phyloP scores from a whole-genome alignment of 2,888 invertebrate genomes.

The Toxonevra muliebris region DNA sequence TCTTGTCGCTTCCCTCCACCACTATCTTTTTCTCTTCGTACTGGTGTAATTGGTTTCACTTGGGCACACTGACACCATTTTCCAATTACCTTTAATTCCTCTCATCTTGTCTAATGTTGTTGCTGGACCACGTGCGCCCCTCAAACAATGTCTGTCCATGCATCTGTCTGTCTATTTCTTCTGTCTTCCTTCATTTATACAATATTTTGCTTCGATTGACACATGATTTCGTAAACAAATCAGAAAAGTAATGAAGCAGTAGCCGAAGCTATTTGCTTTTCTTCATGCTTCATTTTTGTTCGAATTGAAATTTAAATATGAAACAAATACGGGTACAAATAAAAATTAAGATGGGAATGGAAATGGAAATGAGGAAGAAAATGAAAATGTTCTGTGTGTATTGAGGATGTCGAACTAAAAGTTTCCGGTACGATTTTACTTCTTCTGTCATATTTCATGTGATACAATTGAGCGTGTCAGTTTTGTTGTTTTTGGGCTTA shows the following conservation, averaged over 20 bases:
- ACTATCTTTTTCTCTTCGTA: neutral
- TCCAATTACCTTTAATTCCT: neutral
- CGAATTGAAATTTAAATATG: conserved; percentile 52
- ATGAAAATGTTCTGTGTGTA: conserved; percentile 26
- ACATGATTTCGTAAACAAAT: conserved; percentile 49
- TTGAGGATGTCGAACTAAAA: no score
- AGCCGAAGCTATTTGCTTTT: conserved; percentile 51
- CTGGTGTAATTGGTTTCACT: conserved; percentile 14
- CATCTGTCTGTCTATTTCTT: no score
- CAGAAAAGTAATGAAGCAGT: conserved; percentile 60
- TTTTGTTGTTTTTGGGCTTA: conserved; percentile 42
- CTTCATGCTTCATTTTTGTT: conserved; percentile 52
- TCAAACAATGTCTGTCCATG: no score
- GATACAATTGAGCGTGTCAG: conserved; percentile 58
- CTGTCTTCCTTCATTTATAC: neutral
- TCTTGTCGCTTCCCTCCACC: neutral
- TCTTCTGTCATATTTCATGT: conserved; percentile 49
- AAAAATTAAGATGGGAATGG: conserved; percentile 9
- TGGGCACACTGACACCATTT: conserved; percentile 27
- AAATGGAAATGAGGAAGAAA: conserved; percentile 16
- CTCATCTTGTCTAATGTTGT: no score
- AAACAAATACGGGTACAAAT: conserved; percentile 15
- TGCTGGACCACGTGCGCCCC: no score
- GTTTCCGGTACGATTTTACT: conserved; percentile 28
- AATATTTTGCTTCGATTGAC: conserved; percentile 26